Percentiles rank a stretch among this genome's conserved stretches.
phyloP scores from a whole-genome alignment of 1,140 invertebrate genomes.

The Zaprionus davidi region DNA sequence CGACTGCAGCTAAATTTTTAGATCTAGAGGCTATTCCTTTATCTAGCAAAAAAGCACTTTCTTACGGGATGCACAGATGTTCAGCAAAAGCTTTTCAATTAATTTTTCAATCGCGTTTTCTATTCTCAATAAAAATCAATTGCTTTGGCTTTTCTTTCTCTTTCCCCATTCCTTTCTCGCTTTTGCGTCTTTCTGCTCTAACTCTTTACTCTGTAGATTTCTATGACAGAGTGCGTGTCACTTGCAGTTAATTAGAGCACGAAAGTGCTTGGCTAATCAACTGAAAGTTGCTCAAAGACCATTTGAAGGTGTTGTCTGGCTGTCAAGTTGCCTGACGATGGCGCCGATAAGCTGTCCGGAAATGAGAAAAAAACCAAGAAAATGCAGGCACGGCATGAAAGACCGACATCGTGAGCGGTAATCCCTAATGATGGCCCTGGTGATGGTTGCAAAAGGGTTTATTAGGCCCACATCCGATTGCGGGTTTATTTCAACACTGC shows the following conservation, averaged over 20 bases:
- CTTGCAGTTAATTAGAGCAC: slow-evolving; percentile 66
- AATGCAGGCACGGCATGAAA: neutral
- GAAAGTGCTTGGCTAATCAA: slow-evolving; percentile 58
- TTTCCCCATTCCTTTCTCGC: slow-evolving; percentile 30
- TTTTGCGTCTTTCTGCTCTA: neutral
- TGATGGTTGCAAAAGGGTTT: slow-evolving; percentile 33
- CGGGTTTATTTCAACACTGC: neutral
- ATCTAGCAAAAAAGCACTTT: slow-evolving; percentile 4
- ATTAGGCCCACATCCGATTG: slow-evolving; percentile 22
- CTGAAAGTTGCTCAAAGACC: slow-evolving; percentile 50
- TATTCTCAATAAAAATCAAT: slow-evolving; percentile 53
- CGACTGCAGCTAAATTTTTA: neutral
- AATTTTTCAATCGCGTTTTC: slow-evolving; percentile 52
- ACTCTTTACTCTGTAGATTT: slow-evolving; percentile 33
- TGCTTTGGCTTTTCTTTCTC: slow-evolving; percentile 17
- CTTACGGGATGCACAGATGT: slow-evolving; percentile 6
- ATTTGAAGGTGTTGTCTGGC: slow-evolving; percentile 54
- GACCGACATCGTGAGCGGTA: slow-evolving; percentile 12
- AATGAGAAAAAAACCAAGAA: slow-evolving; percentile 45
- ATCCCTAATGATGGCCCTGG: slow-evolving; percentile 39
- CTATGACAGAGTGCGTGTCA: slow-evolving; percentile 61
- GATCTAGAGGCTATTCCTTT: too few relatives aligned
- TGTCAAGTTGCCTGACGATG: slow-evolving; percentile 33
- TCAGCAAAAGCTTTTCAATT: slow-evolving; percentile 56
- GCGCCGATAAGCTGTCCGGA: slow-evolving; percentile 37